These are phyloP conservation scores for Branchinecta lindahli DNA, from an alignment of 1,140 invertebrate genomes.

Conservation along the genomic window DNA sequence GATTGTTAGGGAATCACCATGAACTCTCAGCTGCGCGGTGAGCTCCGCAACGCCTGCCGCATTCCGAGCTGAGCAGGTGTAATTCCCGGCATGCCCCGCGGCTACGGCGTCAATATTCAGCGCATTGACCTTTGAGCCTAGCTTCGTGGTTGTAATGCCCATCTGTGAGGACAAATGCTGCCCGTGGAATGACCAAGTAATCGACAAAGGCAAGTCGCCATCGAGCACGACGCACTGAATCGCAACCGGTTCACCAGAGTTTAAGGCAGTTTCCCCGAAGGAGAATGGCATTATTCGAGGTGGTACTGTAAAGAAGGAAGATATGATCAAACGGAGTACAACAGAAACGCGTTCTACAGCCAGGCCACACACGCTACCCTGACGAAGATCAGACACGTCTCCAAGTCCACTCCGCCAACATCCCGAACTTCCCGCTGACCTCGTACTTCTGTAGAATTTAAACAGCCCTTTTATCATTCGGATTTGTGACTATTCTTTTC, in stretches of 20 bases:
- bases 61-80: conserved; percentile 49
- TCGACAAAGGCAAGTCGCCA: conserved; percentile 30
- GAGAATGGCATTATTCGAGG: conserved; percentile 43
- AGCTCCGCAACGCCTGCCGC: conserved; percentile 47
- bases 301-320: conserved; percentile 35
- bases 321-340: conserved; percentile 16
- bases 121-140: conserved; percentile 50
- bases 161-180: conserved; percentile 30
- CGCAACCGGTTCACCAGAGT: conserved; percentile 38
- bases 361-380: too few relatives aligned
- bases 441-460: too few relatives aligned
- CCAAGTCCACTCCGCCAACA: too few relatives aligned
- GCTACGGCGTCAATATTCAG: conserved; percentile 57
- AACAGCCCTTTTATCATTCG: too few relatives aligned
- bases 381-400: too few relatives aligned
- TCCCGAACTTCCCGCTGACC: too few relatives aligned
- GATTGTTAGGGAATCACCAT: conserved; percentile 42
- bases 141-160: conserved; percentile 33
- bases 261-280: conserved; percentile 35
- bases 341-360: conserved; percentile 10
- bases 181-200: conserved; percentile 57
- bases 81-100: conserved; percentile 51
- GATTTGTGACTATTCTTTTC: too few relatives aligned
- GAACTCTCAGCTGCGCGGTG: conserved; percentile 58
- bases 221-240: conserved; percentile 33